phyloP scores from a whole-genome alignment of 2,888 invertebrate genomes.

The Acrobasis suavella region DNA sequence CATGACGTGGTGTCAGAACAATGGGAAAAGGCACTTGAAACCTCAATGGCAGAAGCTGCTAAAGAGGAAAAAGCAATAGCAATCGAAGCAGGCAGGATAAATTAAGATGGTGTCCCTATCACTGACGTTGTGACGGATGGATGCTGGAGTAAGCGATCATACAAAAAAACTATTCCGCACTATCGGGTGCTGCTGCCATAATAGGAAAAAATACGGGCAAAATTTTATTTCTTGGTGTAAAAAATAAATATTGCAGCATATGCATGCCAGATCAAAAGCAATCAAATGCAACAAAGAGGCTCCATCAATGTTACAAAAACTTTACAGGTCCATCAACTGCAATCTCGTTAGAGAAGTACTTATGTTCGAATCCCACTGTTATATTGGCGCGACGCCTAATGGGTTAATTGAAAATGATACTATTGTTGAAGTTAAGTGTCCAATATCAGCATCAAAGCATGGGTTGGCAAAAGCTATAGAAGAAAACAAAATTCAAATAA shows the following conservation, averaged over 20 bases:
- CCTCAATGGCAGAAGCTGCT: neutral
- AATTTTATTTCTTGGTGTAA: neutral
- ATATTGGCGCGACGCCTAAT: constrained; percentile 28
- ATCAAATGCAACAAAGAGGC: too few relatives aligned
- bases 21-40: neutral
- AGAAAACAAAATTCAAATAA: too few relatives aligned
- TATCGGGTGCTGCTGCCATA: neutral
- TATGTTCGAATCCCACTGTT: constrained; percentile 21
- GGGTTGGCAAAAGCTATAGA: constrained; percentile 14
- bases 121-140: neutral
- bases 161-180: neutral
- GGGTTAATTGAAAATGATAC: constrained; percentile 24
- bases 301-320: too few relatives aligned
- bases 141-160: neutral
- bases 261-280: too few relatives aligned
- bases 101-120: neutral
- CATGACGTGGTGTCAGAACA: neutral
- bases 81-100: neutral
- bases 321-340: too few relatives aligned
- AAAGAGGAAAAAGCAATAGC: neutral
- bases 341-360: too few relatives aligned
- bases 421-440: too few relatives aligned
- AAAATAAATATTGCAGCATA: neutral
- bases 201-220: neutral
- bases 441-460: constrained; percentile 14